A percentile compares a stretch with the other conserved stretches of the same genome.
Conservation (phyloP, 1,140 invertebrate genomes). For the Chrysomallon squamiferum region DNA sequence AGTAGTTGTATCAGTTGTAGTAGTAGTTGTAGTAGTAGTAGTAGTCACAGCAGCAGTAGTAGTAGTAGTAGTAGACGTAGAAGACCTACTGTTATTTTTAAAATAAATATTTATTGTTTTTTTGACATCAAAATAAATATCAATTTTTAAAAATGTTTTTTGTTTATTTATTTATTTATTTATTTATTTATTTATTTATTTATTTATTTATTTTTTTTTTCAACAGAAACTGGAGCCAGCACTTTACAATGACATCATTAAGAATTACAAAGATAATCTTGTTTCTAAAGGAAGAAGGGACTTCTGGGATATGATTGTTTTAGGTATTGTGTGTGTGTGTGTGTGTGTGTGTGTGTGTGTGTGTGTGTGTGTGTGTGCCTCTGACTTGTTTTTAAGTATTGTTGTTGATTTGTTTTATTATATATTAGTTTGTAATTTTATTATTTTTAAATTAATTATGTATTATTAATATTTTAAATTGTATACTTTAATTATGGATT, state of each 20-base stretch:
- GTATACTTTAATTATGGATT: neutral
- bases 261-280: constrained; percentile 39
- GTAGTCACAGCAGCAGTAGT: too few species aligned
- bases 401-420: neutral
- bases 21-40: too few species aligned
- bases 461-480: neutral
- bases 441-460: neutral
- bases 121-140: too few species aligned
- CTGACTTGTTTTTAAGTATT: neutral
- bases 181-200: too few species aligned
- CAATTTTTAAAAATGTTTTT: too few species aligned
- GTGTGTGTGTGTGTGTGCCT: neutral
- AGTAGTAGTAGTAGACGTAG: too few species aligned
- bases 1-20: too few species aligned
- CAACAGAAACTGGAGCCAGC: constrained; percentile 45
- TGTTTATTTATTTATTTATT: too few species aligned
- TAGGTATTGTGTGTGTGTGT: constrained; percentile 26
- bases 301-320: constrained; percentile 47
- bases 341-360: neutral
- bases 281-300: constrained; percentile 40
- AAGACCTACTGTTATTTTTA: too few species aligned
- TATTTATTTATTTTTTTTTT: constrained; percentile 1
- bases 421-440: neutral
- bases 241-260: constrained; percentile 43
- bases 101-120: too few species aligned